Conservation (phyloP, 1,140 invertebrate genomes). For the Sarcophaga peregrina region DNA sequence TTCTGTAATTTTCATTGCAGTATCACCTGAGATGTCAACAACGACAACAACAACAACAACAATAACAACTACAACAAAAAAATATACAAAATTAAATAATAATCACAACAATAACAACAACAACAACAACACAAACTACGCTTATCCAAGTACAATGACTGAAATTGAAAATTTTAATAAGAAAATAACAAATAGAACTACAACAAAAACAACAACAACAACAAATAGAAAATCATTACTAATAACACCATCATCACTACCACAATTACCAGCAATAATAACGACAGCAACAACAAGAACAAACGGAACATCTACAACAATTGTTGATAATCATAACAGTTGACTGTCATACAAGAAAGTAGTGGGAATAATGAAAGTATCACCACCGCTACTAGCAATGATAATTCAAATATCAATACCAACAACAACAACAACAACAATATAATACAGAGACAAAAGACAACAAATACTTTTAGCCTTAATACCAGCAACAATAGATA, state of each 20-base stretch:
- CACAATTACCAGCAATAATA: constrained; percentile 7
- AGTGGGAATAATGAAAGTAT: neutral
- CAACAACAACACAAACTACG: neutral
- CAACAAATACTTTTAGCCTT: neutral
- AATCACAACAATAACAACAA: neutral
- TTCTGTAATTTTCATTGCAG: constrained; percentile 23
- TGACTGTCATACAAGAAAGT: neutral
- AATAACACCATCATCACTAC: neutral
- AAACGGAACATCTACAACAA: too few relatives aligned
- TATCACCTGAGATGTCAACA: constrained; percentile 44
- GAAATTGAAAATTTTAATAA: constrained; percentile 6
- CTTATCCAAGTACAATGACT: constrained; percentile 18
- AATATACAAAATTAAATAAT: constrained; percentile 32
- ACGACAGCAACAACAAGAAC: neutral
- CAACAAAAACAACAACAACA: neutral
- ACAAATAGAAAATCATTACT: too few relatives aligned
- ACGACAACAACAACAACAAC: too few relatives aligned
- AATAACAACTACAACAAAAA: constrained; percentile 35
- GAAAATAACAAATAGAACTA: constrained; percentile 37
- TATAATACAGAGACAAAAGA: neutral
- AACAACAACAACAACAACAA: neutral
- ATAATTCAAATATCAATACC: neutral
- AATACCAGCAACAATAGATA: neutral
- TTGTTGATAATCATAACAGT: neutral
- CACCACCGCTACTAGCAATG: neutral